Conservation (phyloP, 1,140 invertebrate genomes). For the Zaprionus capensis region DNA sequence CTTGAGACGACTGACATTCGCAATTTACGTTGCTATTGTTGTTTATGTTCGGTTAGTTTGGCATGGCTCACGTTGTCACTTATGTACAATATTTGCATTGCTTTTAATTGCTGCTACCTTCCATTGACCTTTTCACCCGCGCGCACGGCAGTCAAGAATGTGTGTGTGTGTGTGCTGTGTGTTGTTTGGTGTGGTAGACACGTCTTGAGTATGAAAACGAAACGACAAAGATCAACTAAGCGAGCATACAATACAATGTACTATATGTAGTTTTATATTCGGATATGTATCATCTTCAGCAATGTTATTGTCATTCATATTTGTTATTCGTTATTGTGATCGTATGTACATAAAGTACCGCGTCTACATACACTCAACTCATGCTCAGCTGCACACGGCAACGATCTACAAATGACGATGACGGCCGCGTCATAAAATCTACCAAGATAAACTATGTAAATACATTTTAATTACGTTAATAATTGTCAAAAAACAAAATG, state of each 20-base stretch:
- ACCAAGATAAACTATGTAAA: conserved; percentile 77
- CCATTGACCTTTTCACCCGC: conserved; percentile 75
- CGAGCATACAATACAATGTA: background rate
- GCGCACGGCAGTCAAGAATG: conserved; percentile 58
- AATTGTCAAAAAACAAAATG: conserved; percentile 72
- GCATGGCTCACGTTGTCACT: conserved; percentile 5
- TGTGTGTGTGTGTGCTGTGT: background rate
- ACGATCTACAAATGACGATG: conserved; percentile 45
- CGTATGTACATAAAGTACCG: background rate
- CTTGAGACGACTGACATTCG: conserved; percentile 32
- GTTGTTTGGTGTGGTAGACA: conserved; percentile 18
- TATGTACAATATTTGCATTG: conserved; percentile 32
- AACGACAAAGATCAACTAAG: conserved; percentile 27
- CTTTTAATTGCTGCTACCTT: conserved; percentile 64
- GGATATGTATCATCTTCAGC: conserved; percentile 42
- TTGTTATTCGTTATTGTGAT: conserved; percentile 3
- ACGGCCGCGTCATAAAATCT: conserved; percentile 66
- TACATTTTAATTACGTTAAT: conserved; percentile 83
- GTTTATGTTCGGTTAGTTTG: conserved; percentile 18
- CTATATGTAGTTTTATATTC: conserved; percentile 5
- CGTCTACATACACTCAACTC: background rate
- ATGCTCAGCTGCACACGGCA: conserved; percentile 73
- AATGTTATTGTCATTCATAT: conserved; percentile 50
- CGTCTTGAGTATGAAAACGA: conserved; percentile 43
- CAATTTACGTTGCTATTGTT: conserved; percentile 1